Evolutionary conservation across 2,113 vertebrate genomes (phyloP), one percentile per base, ranked within the genome.

Genomic region (Pollachius pollachius): DNA sequence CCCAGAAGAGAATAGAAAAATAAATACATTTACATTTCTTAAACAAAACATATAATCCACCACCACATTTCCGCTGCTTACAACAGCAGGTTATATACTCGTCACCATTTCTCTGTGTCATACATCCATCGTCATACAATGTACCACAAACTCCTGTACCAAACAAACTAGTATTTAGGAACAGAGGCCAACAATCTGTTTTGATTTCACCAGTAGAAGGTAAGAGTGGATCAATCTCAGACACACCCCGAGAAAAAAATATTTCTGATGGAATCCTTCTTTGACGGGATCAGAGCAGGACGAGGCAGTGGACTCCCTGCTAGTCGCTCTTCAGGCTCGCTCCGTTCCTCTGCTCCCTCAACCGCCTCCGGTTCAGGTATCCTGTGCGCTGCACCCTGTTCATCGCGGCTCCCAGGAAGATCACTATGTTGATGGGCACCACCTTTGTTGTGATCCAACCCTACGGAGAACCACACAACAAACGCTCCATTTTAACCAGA

Each of bases 341-440:
- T 16, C 88, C 88, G 0, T 90, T 89, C 27, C 41, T 84, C 74
- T 84, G 77, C 76, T 89, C 88, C 37, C 89, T 92, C 81, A 93
- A 88, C 85, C 94, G 96, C 76, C 73, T 74, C 80, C 94, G 94
- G 59, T 92, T 93, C 57, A 97, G 82, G 75, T 86, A 91, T 27
- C 75, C 93, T 15, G 91, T 92, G 15, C 95, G 93, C 15, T 84
- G 0, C 30, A 92, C 73, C 62, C 94, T 92, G 92, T 92, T 91
- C 23, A 69, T 5, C 7, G 79, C 73, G 78, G 93, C 86, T 3
- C 19, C 0, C 0, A 93, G 2, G 60, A 92, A 94, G 75, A 73
- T 88, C 12, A 83, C 71, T 4, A 92, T 2, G 69, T 78, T 68
- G 13, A 57, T 74, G 0, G 96, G 95, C 0, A 94, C 78, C 64